Evolutionary conservation across 2,888 invertebrate genomes (phyloP).

Genomic region (Synergus itoensis): DNA sequence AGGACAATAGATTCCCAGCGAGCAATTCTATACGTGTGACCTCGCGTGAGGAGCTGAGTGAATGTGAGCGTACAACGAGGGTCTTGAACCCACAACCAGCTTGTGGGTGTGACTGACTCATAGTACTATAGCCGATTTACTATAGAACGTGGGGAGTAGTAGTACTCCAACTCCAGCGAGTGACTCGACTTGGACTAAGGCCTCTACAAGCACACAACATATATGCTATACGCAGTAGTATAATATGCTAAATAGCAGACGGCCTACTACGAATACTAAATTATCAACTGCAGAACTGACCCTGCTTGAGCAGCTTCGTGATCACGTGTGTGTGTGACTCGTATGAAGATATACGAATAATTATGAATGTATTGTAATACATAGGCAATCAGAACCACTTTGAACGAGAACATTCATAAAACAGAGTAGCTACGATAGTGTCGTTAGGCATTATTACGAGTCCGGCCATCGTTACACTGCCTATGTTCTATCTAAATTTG

Average conservation of each 20-base stretch:
- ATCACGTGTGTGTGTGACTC: constrained; percentile 14
- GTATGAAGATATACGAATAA: neutral
- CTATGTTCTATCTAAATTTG: neutral
- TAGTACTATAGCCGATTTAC: constrained; percentile 76
- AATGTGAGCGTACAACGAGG: constrained; percentile 69
- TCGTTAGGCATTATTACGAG: constrained; percentile 1
- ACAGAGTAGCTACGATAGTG: constrained; percentile 4
- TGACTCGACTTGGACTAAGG: constrained; percentile 41
- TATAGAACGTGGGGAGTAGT: constrained; percentile 72
- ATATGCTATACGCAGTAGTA: neutral
- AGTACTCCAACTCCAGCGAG: constrained; percentile 62
- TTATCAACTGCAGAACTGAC: constrained; percentile 66
- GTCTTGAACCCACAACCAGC: constrained; percentile 74
- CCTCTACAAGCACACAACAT: neutral
- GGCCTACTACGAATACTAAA: constrained; percentile 62
- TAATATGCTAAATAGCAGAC: constrained; percentile 43
- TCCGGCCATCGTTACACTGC: neutral
- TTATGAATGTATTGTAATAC: constrained; percentile 11
- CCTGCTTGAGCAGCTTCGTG: constrained; percentile 51
- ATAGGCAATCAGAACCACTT: neutral
- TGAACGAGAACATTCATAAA: constrained; percentile 30
- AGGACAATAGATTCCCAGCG: constrained; percentile 65
- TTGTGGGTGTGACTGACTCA: constrained; percentile 77
- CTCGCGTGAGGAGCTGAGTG: constrained; percentile 61
- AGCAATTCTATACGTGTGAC: constrained; percentile 66